phyloP scores from a whole-genome alignment of 2,888 invertebrate genomes.

The Phyllotreta cruciferae region DNA sequence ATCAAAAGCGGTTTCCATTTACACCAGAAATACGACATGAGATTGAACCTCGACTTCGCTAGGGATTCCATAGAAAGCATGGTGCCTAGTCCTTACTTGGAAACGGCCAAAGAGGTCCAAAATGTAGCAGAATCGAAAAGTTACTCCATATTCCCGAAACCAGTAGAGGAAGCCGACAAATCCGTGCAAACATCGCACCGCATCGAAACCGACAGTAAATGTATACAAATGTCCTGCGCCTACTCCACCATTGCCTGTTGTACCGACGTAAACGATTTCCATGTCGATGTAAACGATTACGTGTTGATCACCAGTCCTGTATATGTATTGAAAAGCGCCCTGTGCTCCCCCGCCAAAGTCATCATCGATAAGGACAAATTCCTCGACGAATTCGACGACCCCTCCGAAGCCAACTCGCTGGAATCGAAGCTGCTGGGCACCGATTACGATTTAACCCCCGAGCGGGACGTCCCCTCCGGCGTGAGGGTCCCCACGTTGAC shows the following conservation, averaged over 20 bases:
- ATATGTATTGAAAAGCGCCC: conserved; percentile 10
- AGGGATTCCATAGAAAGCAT: conserved; percentile 4
- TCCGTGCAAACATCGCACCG: conserved; percentile 2
- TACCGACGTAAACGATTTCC: conserved; percentile 1
- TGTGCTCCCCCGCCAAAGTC: conserved; percentile 4
- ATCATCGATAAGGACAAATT: conserved; percentile 1
- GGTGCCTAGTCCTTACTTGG: neutral
- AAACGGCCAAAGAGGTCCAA: neutral
- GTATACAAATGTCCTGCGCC: conserved; percentile 3
- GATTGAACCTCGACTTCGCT: conserved; percentile 3
- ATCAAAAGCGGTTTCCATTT: neutral
- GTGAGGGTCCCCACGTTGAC: neutral
- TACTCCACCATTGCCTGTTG: neutral
- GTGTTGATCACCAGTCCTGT: conserved; percentile 15
- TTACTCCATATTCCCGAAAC: neutral
- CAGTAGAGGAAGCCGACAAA: neutral
- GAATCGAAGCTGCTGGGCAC: conserved; percentile 36
- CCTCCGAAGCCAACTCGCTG: conserved; percentile 14
- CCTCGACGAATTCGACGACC: conserved; percentile 7
- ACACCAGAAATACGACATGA: neutral
- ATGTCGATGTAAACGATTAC: neutral
- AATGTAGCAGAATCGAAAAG: neutral
- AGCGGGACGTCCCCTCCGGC: conserved; percentile 35
- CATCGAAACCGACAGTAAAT: conserved; percentile 10
- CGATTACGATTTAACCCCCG: conserved; percentile 47